phyloP scores from a whole-genome alignment of 2,888 invertebrate genomes.

The Caenorhabditis auriculariae region DNA sequence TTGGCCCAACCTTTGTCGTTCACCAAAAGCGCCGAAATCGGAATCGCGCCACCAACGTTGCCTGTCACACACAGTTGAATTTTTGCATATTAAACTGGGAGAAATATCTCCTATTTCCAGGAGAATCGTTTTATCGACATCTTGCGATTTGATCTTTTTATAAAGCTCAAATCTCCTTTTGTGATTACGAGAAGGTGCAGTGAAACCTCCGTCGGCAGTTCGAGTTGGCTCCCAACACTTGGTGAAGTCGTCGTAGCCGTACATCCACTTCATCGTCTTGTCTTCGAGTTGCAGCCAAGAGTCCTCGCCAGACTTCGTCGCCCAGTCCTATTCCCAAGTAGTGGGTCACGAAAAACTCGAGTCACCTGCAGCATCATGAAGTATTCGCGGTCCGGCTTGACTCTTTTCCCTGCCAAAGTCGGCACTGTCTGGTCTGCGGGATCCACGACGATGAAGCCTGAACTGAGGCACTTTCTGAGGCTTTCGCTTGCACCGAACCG shows the following conservation, averaged over 20 bases:
- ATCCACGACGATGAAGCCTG: slow-evolving; percentile 39
- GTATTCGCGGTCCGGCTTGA: slow-evolving; percentile 43
- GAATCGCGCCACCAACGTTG: slow-evolving; percentile 56
- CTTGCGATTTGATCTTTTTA: background rate
- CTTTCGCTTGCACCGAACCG: slow-evolving; percentile 16
- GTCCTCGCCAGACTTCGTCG: slow-evolving; percentile 36
- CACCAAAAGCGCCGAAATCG: slow-evolving; percentile 55
- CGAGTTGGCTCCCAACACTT: slow-evolving; percentile 58
- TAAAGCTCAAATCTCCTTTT: background rate
- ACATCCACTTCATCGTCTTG: slow-evolving; percentile 59
- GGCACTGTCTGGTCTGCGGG: slow-evolving; percentile 25
- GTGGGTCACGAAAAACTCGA: background rate
- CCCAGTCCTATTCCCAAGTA: slow-evolving; percentile 48
- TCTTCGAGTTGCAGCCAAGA: slow-evolving; percentile 48
- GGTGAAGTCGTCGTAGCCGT: slow-evolving; percentile 48
- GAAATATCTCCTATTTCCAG: background rate
- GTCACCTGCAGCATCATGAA: slow-evolving; percentile 49
- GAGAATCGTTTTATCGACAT: no score
- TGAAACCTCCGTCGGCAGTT: slow-evolving; percentile 47
- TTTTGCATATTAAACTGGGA: background rate
- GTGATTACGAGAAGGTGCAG: background rate
- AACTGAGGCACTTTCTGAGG: background rate
- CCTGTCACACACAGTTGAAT: slow-evolving; percentile 9
- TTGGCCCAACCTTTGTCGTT: slow-evolving; percentile 58
- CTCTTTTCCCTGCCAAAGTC: slow-evolving; percentile 18